phyloP scores from a whole-genome alignment of 2,113 vertebrate species.

The Muntiacus reevesi region DNA sequence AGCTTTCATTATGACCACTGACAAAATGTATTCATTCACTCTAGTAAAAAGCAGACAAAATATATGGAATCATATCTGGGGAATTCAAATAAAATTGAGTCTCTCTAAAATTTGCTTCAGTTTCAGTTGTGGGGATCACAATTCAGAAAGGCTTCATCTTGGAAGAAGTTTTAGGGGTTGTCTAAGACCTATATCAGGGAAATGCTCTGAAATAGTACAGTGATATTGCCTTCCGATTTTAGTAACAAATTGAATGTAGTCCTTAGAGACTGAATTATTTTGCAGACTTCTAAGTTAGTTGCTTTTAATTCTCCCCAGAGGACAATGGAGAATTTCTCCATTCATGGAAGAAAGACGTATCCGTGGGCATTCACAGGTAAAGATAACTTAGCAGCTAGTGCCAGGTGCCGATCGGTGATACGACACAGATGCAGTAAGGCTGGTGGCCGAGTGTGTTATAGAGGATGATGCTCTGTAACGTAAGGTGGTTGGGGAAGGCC shows the following conservation, averaged over 20 bases:
- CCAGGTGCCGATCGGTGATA: background rate
- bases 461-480: background rate
- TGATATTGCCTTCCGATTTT: background rate
- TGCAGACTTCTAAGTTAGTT: background rate
- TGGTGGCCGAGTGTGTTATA: background rate
- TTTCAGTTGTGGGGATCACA: background rate
- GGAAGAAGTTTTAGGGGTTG: background rate
- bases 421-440: background rate
- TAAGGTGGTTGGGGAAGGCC: background rate
- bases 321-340: background rate
- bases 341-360: background rate
- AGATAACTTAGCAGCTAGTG: background rate
- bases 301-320: background rate
- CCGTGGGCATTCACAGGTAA: background rate
- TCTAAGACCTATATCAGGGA: background rate
- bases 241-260: background rate
- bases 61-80: background rate
- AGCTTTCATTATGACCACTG: background rate
- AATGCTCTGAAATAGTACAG: background rate
- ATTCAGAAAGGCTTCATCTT: background rate
- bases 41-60: background rate
- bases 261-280: background rate
- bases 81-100: background rate
- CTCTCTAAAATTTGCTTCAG: background rate
- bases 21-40: background rate